Evolutionary conservation across 2,113 vertebrate genomes (phyloP), one percentile per base, ranked within the genome.

Genomic region (Vulpes lagopus): DNA sequence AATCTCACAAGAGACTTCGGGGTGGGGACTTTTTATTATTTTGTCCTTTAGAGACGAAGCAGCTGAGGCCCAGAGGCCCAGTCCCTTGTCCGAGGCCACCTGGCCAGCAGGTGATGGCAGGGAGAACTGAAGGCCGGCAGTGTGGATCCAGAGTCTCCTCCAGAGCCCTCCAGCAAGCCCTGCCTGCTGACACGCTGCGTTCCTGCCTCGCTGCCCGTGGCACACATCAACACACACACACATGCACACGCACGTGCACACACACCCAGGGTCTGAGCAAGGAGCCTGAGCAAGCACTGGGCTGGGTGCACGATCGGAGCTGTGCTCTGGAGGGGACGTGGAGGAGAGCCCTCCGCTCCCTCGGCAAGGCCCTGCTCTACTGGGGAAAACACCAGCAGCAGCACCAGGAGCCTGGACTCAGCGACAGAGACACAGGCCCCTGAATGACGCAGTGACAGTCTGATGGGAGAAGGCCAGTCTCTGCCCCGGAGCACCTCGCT

Each of bases 1-100:
- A 87, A 89, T 89, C 73, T 94, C 92, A 92, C 73, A 76, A 65
- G 89, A 79, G 23, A 79, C 30, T 64, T 57, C 16, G 43, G 27
- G 71, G 30, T 23, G 19, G n/a, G 15, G 16, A 22, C 30, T 43
- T 43, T 43, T 43, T 30, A 30, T 59, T 43, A 73, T 23, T 90
- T 15, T 17, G 15, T 19, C n/a, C 27, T 32, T 91, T 51, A 62
- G 30, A 79, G 84, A 78, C 17, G 35, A 94, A 67, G 25, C 67
- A 59, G 49, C 30, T 17, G 43, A 92, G 20, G 23, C 62, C 57
- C 32, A 91, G n/a, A 71, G 35, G 19, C 7, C 22, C 35, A 62
- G 65, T 69, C 38, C 95, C 35, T 60, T 20, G 30, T 51, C 64
- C 49, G 73, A 69, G 38, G 64, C 69, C 74, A 74, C 92, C 64